phyloP scores from a whole-genome alignment of 2,888 invertebrate species.

The Thysanoteuthis rhombus region DNA sequence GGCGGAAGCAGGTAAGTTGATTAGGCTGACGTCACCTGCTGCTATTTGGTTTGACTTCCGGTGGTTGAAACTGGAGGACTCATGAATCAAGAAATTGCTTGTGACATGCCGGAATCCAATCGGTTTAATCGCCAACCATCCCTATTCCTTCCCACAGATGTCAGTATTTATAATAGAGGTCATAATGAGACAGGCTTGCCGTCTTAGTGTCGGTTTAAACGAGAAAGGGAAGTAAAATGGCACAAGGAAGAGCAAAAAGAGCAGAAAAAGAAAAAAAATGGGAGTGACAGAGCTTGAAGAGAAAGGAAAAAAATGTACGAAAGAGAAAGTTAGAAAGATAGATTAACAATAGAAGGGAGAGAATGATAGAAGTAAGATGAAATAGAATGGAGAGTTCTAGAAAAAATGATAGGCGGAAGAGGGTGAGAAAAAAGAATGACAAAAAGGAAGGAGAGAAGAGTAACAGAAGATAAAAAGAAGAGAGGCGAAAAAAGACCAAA shows the following conservation, averaged over 20 bases:
- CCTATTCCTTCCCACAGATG: not conserved
- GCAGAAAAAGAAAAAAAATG: too few relatives aligned
- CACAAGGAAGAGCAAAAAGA: too few relatives aligned
- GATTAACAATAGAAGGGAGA: too few relatives aligned
- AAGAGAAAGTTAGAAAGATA: too few relatives aligned
- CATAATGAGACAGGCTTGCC: not conserved
- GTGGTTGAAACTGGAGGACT: not conserved
- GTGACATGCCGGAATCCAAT: not conserved
- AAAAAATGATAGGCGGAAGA: not conserved
- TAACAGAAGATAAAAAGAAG: not conserved
- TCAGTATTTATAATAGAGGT: not conserved
- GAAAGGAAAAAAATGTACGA: too few relatives aligned
- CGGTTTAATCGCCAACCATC: not conserved
- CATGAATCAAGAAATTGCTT: not conserved
- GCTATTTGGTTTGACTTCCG: not conserved
- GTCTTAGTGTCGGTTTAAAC: not conserved
- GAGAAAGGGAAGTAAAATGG: too few relatives aligned
- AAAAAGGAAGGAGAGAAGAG: not conserved
- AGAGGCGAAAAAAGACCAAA: too few relatives aligned
- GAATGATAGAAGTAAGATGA: too few relatives aligned
- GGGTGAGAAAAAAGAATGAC: not conserved
- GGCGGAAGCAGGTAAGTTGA: not conserved
- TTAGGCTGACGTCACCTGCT: not conserved
- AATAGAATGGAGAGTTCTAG: too few relatives aligned
- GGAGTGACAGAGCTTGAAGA: too few relatives aligned